Evolutionary conservation across 2,797 vertebrate genomes (phyloP), one percentile per base, ranked within the genome.

Genomic region (Artibeus jamaicensis): DNA sequence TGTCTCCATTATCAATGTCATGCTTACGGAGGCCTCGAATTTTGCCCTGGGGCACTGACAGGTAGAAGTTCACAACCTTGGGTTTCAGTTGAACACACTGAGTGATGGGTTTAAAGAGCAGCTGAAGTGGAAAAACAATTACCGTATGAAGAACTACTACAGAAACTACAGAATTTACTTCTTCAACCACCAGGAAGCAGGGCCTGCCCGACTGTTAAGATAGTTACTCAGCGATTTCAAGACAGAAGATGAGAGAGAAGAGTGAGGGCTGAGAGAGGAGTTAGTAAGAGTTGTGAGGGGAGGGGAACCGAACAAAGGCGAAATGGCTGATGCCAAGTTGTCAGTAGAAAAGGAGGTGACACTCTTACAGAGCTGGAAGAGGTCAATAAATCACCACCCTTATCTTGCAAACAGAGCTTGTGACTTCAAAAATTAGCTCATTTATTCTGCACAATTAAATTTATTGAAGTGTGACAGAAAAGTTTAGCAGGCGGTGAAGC

Each of bases 371-470:
- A 97, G 96, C 96, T 97, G 82, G 98, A 98, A 98, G 98, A 99
- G 99, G 99, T 99, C 99, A 99, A 99, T 99, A 99, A 99, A 99
- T 99, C 99, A 99, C 98, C 98, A 98, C 98, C 98, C 99, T 99
- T 99, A 99, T 99, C 99, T 99, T 98, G 98, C 98, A 98, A 99
- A 99, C 99, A 99, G 99, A 99, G 99, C 99, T 99, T 99, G 99
- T 98, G 99, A 99, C 99, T 99, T 99, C 99, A 99, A 99, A 99
- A 99, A 99, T 99, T 99, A 99, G 99, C 99, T 99, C 99, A 99
- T 99, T 99, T 99, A 99, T 99, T 99, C 99, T 99, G 99, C 99
- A 99, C 99, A 99, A 99, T 99, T 99, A 99, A 99, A 99, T 99
- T 99, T 99, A 99, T 99, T 99, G 99, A 99, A 99, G 99, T 99